phyloP scores from a whole-genome alignment of 2,797 vertebrate species.

The Scolopax rusticola region DNA sequence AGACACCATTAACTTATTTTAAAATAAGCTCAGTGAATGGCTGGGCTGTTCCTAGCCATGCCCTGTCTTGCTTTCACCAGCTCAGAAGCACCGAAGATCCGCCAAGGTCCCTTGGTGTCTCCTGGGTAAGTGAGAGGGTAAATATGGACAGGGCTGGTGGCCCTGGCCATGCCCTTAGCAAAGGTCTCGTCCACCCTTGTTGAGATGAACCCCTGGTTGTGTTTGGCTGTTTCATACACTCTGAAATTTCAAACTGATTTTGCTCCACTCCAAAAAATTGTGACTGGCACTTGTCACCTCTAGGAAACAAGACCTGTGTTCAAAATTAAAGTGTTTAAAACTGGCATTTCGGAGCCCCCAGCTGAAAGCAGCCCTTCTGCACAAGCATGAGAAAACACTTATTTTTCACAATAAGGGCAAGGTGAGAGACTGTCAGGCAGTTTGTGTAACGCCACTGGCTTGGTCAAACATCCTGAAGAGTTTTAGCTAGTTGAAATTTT shows the following conservation, averaged over 20 bases:
- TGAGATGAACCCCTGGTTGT: neutral
- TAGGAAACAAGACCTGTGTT: neutral
- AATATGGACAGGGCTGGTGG: neutral
- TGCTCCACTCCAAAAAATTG: neutral
- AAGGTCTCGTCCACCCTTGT: fast-evolving
- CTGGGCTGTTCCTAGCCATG: neutral
- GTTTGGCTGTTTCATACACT: neutral
- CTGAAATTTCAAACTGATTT: neutral
- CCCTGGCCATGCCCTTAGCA: neutral
- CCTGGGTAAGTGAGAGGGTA: neutral
- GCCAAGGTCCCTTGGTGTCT: neutral
- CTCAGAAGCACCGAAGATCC: neutral
- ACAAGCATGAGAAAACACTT: neutral
- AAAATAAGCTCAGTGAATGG: neutral
- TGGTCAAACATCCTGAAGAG: neutral
- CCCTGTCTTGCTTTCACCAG: neutral
- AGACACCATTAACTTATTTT: neutral
- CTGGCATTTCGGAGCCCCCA: neutral
- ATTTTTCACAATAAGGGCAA: neutral
- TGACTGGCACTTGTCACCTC: neutral
- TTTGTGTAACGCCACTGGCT: neutral
- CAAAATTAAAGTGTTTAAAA: neutral
- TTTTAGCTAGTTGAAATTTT: neutral
- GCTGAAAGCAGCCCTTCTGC: constrained; percentile 1
- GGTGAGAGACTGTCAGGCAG: neutral